Conservation (phyloP, 2,797 vertebrate species). For the Podarcis lilfordi region DNA sequence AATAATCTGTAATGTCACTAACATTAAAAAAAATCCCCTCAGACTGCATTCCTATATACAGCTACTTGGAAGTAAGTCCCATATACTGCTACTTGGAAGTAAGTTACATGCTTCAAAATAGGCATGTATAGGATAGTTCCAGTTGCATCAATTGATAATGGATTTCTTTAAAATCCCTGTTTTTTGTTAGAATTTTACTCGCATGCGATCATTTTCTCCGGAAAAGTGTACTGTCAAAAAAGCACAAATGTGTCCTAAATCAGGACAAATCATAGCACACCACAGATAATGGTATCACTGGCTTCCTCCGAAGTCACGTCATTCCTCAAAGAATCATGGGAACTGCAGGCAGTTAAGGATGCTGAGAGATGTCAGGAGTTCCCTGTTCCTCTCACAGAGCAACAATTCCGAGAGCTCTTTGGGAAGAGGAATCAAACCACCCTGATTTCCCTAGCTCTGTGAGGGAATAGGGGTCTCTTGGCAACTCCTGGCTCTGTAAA, state of each 20-base stretch:
- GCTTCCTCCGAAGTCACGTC: no score
- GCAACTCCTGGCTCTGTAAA: no score
- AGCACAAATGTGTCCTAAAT: neutral
- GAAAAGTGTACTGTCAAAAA: neutral
- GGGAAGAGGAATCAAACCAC: no score
- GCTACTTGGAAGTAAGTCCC: neutral
- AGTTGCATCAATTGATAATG: neutral
- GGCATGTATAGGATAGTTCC: no score
- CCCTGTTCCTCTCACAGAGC: no score
- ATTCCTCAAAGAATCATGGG: no score
- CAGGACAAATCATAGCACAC: neutral
- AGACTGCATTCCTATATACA: neutral
- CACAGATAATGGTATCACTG: no score
- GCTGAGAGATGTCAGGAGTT: no score
- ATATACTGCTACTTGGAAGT: neutral
- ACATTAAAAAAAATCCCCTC: neutral
- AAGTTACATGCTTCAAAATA: neutral
- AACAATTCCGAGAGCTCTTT: neutral
- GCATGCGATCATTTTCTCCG: neutral
- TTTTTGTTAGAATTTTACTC: no score
- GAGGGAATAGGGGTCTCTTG: no score
- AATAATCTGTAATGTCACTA: neutral
- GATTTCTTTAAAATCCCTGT: neutral
- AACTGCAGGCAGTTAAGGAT: no score
- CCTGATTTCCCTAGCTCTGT: no score